A percentile compares a stretch with the other conserved stretches of the same genome.
phyloP scores from a whole-genome alignment of 2,113 vertebrate species.

The Callospermophilus lateralis region DNA sequence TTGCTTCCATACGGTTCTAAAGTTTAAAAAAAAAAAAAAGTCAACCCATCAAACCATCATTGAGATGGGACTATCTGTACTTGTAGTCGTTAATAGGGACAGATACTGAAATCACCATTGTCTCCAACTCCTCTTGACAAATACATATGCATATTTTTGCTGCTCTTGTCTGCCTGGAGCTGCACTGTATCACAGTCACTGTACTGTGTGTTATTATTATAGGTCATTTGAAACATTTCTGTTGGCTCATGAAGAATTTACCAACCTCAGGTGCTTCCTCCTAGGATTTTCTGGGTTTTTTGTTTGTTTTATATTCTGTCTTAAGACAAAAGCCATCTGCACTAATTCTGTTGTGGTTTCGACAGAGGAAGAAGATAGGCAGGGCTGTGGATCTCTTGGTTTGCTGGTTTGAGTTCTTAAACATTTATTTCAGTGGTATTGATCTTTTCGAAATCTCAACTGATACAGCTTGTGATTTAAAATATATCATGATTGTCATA shows the following conservation, averaged over 20 bases:
- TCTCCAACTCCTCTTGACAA: neutral
- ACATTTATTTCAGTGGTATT: neutral
- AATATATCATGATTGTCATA: no score
- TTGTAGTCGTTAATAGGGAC: neutral
- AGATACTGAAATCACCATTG: neutral
- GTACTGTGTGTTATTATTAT: fast-evolving
- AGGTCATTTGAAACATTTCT: neutral
- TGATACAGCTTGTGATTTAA: neutral
- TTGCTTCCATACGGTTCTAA: neutral
- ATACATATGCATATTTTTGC: no score
- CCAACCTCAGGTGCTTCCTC: neutral
- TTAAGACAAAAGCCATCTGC: neutral
- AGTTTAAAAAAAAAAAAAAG: no score
- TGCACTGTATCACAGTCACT: neutral
- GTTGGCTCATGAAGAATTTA: neutral
- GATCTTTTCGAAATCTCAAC: neutral
- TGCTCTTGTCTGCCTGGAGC: fast-evolving
- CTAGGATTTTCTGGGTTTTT: neutral
- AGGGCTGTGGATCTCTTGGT: neutral
- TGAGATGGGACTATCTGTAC: neutral
- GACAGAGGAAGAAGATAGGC: neutral
- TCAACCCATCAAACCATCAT: neutral
- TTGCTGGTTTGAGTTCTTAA: neutral
- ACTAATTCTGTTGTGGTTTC: neutral
- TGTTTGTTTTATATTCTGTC: neutral